phyloP scores from a whole-genome alignment of 2,888 invertebrate species.

The Tinea semifulvella region DNA sequence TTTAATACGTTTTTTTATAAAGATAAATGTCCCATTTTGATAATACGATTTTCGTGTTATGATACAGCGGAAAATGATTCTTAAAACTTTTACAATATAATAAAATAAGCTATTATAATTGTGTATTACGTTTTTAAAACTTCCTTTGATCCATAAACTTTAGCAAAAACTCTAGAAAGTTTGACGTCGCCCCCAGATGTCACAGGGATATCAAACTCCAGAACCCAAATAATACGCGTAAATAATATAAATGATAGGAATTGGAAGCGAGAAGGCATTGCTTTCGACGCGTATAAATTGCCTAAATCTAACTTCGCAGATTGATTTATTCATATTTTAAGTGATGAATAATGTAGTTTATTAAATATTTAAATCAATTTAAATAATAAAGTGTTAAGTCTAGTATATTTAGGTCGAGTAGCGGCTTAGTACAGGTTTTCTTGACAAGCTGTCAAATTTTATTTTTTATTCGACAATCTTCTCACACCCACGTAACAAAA shows the following conservation, averaged over 20 bases:
- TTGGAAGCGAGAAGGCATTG: slow-evolving; percentile 5
- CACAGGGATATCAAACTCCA: slow-evolving; percentile 3
- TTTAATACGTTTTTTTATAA: slow-evolving; percentile 1
- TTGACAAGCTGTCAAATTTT: no score
- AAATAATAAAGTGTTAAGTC: no score
- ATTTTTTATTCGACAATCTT: no score
- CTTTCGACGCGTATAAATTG: slow-evolving; percentile 12
- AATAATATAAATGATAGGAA: slow-evolving; percentile 6
- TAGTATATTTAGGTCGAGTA: no score
- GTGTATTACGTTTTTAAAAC: slow-evolving; percentile 4
- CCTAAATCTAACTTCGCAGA: neutral
- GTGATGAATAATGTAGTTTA: slow-evolving; percentile 4
- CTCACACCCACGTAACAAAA: no score
- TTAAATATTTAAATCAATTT: no score
- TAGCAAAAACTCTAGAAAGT: slow-evolving; percentile 6
- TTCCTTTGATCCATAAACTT: neutral
- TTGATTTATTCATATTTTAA: slow-evolving; percentile 3
- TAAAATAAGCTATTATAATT: slow-evolving; percentile 6
- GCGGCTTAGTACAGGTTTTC: no score
- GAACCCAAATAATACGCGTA: slow-evolving; percentile 2
- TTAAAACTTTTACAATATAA: slow-evolving; percentile 5
- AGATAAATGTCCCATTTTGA: slow-evolving; percentile 2
- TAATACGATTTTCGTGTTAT: neutral
- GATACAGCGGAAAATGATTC: slow-evolving; percentile 1
- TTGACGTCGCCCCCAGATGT: slow-evolving; percentile 9